phyloP scores from a whole-genome alignment of 2,113 vertebrate genomes.

The Sciurus niger region DNA sequence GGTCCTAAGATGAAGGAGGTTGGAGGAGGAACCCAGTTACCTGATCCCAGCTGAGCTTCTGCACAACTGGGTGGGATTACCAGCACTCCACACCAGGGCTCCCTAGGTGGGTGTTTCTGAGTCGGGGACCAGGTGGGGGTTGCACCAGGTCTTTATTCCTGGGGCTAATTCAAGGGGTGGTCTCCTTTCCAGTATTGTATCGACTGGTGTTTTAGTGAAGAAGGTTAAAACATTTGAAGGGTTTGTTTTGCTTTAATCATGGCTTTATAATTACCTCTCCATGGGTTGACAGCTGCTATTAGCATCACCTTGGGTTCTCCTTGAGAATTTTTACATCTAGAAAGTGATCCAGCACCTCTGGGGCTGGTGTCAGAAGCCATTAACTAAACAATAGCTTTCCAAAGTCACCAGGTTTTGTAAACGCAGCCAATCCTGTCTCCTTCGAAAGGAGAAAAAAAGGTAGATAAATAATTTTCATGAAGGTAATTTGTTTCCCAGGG shows the following conservation, averaged over 20 bases:
- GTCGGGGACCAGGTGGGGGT: background rate
- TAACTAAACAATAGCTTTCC: conserved; percentile 64
- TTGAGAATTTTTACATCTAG: conserved; percentile 71
- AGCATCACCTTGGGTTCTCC: conserved; percentile 63
- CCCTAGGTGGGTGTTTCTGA: background rate
- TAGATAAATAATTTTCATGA: conserved; percentile 59
- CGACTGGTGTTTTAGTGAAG: background rate
- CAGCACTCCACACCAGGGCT: fast-evolving
- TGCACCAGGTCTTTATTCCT: background rate
- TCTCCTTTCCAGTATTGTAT: background rate
- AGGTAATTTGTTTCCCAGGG: conserved; percentile 35
- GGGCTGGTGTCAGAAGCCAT: conserved; percentile 23
- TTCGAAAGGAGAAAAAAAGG: background rate
- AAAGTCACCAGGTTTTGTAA: conserved; percentile 63
- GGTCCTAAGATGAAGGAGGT: background rate
- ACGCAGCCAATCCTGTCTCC: conserved; percentile 34
- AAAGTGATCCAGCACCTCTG: conserved; percentile 8
- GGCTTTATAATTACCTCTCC: conserved; percentile 61
- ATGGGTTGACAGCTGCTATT: conserved; percentile 52
- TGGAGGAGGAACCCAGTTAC: background rate
- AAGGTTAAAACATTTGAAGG: background rate
- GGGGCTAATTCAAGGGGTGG: background rate
- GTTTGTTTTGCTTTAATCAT: conserved; percentile 72
- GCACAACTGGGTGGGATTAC: fast-evolving
- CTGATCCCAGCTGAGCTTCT: background rate